These are phyloP conservation scores for Imbricaverruca yamaguchii DNA, from an alignment of 2,888 invertebrate species.

Conservation along the genomic window DNA sequence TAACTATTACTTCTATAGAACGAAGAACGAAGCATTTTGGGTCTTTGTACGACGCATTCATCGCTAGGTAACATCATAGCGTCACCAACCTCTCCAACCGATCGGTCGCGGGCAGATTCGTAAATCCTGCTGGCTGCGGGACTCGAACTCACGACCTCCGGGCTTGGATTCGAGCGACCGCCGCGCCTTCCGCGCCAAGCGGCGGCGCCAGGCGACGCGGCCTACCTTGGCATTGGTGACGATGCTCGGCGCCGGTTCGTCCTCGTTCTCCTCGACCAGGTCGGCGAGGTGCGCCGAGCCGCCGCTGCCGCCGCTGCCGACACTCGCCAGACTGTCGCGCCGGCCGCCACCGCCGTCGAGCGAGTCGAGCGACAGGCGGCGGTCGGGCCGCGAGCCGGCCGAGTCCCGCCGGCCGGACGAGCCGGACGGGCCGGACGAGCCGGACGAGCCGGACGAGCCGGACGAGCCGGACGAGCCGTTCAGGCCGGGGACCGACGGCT, in stretches of 20 bases:
- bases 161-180: no score
- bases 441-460: no score
- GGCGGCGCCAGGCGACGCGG: neutral
- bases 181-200: no score
- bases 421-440: neutral
- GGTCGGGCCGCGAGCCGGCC: conserved; percentile 26
- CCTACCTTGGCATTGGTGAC: neutral
- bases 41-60: no score
- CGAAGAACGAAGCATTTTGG: no score
- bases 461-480: neutral
- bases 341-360: conserved; percentile 27
- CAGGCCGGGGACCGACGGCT: conserved; percentile 48
- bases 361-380: conserved; percentile 20
- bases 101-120: no score
- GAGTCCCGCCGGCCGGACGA: conserved; percentile 15
- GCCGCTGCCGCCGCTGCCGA: conserved; percentile 8
- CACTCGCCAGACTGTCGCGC: conserved; percentile 27
- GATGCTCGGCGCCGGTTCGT: neutral
- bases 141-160: no score
- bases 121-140: no score
- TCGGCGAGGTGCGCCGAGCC: neutral
- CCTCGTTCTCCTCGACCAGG: conserved; percentile 5
- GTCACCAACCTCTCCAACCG: no score
- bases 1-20: no score
- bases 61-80: no score